Percentiles rank a stretch among this genome's conserved stretches.
Conservation (phyloP, 2,888 invertebrate genomes). For the Catocala fraxini region DNA sequence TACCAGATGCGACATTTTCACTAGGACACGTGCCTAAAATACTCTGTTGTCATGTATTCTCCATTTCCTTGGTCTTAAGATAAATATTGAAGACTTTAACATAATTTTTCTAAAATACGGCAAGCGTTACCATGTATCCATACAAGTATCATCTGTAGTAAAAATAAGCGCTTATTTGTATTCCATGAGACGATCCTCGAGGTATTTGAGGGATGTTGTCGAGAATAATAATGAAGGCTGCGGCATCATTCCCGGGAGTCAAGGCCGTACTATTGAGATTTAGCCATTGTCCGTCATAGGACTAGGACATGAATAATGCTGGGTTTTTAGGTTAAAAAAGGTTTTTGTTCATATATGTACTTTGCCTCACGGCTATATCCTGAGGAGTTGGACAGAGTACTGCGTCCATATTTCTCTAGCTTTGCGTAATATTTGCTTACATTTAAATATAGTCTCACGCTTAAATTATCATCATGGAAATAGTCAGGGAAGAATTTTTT, state of each 20-base stretch:
- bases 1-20: too few species aligned
- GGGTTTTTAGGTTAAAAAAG: background rate
- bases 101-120: constrained; percentile 10
- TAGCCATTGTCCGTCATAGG: constrained; percentile 35
- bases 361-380: too few species aligned
- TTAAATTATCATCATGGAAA: too few species aligned
- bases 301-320: background rate
- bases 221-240: constrained; percentile 29
- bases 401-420: too few species aligned
- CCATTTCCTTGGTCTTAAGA: too few species aligned
- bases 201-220: constrained; percentile 43
- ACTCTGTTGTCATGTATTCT: too few species aligned
- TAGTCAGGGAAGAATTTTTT: too few species aligned
- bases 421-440: too few species aligned
- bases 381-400: too few species aligned
- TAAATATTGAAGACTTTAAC: background rate
- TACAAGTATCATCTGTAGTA: constrained; percentile 4
- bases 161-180: constrained; percentile 43
- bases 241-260: constrained; percentile 32
- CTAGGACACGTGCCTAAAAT: too few species aligned
- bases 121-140: background rate
- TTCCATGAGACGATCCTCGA: constrained; percentile 30
- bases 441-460: too few species aligned
- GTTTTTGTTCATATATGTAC: too few species aligned
- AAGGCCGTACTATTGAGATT: constrained; percentile 38